Conservation (phyloP, 1,140 invertebrate species). For the Calycopis cecrops region DNA sequence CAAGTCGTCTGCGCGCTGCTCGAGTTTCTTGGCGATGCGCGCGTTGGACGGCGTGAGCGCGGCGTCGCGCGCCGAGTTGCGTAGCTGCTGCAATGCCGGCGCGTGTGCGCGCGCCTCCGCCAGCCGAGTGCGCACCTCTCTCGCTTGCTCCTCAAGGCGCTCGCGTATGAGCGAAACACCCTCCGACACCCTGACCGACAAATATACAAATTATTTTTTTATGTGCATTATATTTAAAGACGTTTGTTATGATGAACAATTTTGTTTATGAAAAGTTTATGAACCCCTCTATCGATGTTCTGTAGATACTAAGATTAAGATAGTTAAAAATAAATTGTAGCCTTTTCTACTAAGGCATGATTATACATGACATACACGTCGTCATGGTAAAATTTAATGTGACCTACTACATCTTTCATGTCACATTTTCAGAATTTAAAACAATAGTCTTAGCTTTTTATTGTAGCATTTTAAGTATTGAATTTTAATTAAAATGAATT, state of each 20-base stretch:
- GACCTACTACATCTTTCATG: too few species aligned
- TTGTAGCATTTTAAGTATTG: too few species aligned
- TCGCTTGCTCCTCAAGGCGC: constrained; percentile 91
- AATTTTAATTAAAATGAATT: background rate
- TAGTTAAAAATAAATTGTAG: too few species aligned
- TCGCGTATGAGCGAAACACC: constrained; percentile 93
- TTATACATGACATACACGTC: too few species aligned
- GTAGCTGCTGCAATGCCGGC: constrained; percentile 88
- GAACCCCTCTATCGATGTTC: too few species aligned
- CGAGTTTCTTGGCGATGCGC: constrained; percentile 91
- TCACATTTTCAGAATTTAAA: too few species aligned
- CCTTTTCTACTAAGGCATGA: too few species aligned
- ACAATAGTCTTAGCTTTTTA: too few species aligned
- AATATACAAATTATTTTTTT: background rate
- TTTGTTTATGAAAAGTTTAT: too few species aligned
- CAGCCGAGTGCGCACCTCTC: constrained; percentile 87
- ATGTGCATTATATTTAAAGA: background rate
- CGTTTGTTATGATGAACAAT: background rate
- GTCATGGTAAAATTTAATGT: too few species aligned
- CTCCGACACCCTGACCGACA: constrained; percentile 67
- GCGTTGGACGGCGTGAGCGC: constrained; percentile 88
- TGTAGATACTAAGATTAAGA: too few species aligned
- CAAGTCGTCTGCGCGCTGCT: constrained; percentile 90
- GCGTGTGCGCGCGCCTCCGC: constrained; percentile 90
- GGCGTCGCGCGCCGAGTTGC: constrained; percentile 85